These are phyloP conservation scores for Ficedula albicollis DNA, from an alignment of 2,797 vertebrate genomes.

Conservation along the genomic window DNA sequence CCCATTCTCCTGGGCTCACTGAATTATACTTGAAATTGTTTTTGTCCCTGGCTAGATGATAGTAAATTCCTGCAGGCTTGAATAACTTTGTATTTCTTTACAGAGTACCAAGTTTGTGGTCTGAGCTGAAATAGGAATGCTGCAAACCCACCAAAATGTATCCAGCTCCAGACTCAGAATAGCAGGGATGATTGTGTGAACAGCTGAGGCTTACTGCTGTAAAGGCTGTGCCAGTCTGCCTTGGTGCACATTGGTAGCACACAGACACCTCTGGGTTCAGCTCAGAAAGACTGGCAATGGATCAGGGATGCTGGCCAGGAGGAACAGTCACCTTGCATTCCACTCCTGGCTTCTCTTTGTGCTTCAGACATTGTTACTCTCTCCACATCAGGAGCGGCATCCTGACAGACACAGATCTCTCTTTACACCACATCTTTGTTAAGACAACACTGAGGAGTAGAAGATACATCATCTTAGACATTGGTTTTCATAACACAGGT, in stretches of 20 bases:
- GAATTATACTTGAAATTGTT: constrained; percentile 1
- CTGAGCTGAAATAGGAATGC: not conserved
- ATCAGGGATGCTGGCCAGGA: not conserved
- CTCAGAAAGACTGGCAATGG: not conserved
- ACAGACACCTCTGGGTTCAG: not conserved
- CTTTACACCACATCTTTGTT: not conserved
- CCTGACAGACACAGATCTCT: not conserved
- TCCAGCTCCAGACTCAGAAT: not conserved
- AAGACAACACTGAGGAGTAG: not conserved
- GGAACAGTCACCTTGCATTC: not conserved
- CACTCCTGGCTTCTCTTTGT: not conserved
- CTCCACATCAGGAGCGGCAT: not conserved
- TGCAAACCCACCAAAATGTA: not conserved
- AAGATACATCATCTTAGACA: not conserved
- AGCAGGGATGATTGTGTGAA: not conserved
- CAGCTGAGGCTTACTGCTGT: not conserved
- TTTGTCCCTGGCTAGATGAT: constrained; percentile 16
- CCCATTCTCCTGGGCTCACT: constrained; percentile 12
- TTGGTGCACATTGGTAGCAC: not conserved
- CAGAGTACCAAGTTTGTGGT: not conserved
- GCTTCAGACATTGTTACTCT: not conserved
- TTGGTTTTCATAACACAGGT: not conserved
- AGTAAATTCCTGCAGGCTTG: constrained; percentile 39
- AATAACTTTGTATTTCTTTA: not conserved
- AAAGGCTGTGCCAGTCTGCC: not conserved